These are phyloP conservation scores for Stictonetta naevosa DNA, from an alignment of 2,113 vertebrate species.

Conservation along the genomic window DNA sequence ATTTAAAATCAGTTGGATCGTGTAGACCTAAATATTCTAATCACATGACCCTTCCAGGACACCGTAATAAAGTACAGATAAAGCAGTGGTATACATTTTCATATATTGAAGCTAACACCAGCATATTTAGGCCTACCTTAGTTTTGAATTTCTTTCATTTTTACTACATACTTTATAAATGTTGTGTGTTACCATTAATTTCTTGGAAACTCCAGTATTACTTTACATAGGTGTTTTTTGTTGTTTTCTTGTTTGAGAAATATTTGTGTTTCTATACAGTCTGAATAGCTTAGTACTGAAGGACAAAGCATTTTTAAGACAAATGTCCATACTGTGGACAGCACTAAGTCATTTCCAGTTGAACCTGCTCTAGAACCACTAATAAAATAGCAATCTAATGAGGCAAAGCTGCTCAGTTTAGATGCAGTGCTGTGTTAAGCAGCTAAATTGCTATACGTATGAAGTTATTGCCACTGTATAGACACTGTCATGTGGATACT, in stretches of 20 bases:
- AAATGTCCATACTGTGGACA: neutral
- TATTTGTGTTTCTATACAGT: neutral
- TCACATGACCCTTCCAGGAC: neutral
- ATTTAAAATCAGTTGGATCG: neutral
- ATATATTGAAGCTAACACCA: neutral
- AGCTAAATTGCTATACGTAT: neutral
- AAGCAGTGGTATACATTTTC: neutral
- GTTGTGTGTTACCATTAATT: neutral
- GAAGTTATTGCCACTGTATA: neutral
- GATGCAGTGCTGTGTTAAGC: neutral
- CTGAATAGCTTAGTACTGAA: neutral
- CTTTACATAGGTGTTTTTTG: neutral
- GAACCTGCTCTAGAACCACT: neutral
- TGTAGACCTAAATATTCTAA: neutral
- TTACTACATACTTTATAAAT: neutral
- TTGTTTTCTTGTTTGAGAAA: neutral
- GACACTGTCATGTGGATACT: neutral
- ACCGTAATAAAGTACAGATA: neutral
- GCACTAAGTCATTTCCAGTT: neutral
- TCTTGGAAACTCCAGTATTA: neutral
- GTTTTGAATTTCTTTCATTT: neutral
- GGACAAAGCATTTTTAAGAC: rapidly evolving
- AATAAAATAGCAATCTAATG: neutral
- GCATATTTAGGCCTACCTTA: neutral
- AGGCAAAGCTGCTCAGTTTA: neutral